Base-by-base conservation (phyloP, 30 jellyfish, hydroid and myxozoan species). In the Haliclystus octoradiatus region DNA sequence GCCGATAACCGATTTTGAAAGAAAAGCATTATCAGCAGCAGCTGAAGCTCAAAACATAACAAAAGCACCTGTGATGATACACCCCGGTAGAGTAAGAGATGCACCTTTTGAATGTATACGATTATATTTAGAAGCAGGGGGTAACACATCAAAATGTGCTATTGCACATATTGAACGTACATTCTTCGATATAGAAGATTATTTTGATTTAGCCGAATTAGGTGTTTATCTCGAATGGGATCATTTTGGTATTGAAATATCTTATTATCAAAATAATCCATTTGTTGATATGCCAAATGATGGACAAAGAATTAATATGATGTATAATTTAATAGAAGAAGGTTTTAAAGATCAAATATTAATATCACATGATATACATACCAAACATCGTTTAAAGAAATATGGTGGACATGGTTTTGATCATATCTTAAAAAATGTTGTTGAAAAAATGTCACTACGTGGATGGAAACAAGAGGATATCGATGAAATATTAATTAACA, bases 331-430 rank as follows among this genome's bases (percentile, higher is more conserved):
- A 53, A 71, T 87, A 33, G 88, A 79, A 40, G 70, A 75, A 15
- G 96, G 96, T 15, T 71, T 63, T 49, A 93, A 71, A 31, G 96
- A 87, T 31, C 84, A 88, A 35, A 69, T 87, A 13, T 84, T 87
- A 30, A 79, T 87, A 23, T 81, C 96, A 27, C 96, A 87, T 74
- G 96, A 87, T 61, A 72, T 87, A 15, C 96, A 87, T 52, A 79
- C 94, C 31, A 69, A 94, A 26, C 94, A 87, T 62, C 68, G 96
- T 33, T 72, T 87, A 92, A 87, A 74, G 25, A 79, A 80, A 69
- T 87, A 87, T 80, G 96, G 96, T 31, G 96, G 96, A 22, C 96
- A 87, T 64, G 96, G 96, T 3, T 87, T 79, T 53, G 89, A 84
- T 12, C 96, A 87, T 73, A 87, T 87, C 46, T 47, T 73, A 46